phyloP scores from a whole-genome alignment of 2,888 invertebrate species.

The Macrosoma leucophasiata region DNA sequence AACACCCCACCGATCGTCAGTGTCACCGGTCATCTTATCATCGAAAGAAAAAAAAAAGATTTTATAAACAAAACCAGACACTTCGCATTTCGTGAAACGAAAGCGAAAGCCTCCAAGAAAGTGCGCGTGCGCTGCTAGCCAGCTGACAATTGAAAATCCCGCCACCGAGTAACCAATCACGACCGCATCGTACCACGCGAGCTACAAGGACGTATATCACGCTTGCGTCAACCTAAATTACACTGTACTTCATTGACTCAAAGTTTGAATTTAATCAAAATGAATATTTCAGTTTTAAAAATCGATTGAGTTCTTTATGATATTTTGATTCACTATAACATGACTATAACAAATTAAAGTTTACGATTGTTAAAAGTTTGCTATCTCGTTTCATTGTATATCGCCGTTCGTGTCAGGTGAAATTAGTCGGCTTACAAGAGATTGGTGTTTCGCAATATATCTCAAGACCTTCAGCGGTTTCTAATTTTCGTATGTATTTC shows the following conservation, averaged over 20 bases:
- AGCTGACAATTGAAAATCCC: conserved; percentile 62
- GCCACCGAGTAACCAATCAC: conserved; percentile 52
- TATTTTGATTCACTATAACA: no score
- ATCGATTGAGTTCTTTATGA: no score
- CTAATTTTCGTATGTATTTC: conserved; percentile 24
- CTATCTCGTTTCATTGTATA: no score
- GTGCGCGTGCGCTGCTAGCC: conserved; percentile 56
- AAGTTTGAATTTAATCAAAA: background rate
- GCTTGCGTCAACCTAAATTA: conserved; percentile 34
- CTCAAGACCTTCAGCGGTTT: conserved; percentile 23
- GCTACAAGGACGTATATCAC: conserved; percentile 52
- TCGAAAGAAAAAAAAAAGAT: no score
- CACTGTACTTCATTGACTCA: conserved; percentile 29
- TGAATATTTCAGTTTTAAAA: background rate
- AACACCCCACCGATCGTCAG: conserved; percentile 21
- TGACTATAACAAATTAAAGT: no score
- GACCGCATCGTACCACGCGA: conserved; percentile 42
- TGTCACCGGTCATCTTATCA: conserved; percentile 11
- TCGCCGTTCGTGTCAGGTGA: conserved; percentile 2
- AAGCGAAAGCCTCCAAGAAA: conserved; percentile 67
- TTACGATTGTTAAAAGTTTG: no score
- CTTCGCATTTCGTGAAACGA: conserved; percentile 55
- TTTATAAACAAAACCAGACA: conserved; percentile 23
- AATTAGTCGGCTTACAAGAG: conserved; percentile 8
- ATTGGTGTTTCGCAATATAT: conserved; percentile 19